A percentile compares a stretch with the other conserved stretches of the same genome.
Conservation (phyloP, 2,113 vertebrate genomes). For the Myiozetetes cayanensis region DNA sequence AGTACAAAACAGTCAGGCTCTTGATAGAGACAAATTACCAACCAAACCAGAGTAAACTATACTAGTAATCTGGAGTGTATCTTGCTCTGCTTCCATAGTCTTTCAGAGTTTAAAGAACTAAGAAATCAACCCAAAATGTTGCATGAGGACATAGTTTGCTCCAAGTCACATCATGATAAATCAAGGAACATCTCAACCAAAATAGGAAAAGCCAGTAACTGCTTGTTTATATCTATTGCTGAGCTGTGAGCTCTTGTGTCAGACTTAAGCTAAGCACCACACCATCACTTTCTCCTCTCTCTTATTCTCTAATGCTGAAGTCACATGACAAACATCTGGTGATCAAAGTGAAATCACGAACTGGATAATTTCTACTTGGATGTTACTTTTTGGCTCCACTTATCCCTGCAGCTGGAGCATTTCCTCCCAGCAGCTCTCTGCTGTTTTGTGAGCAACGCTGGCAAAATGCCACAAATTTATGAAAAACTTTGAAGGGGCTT, state of each 20-base stretch:
- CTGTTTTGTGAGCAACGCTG: not conserved
- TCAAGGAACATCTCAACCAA: not conserved
- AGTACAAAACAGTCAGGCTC: not conserved
- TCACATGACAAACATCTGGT: conserved; percentile 41
- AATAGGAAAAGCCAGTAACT: not conserved
- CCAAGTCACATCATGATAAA: not conserved
- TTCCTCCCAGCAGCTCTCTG: not conserved
- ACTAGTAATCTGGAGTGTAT: not conserved
- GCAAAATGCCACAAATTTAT: conserved; percentile 16
- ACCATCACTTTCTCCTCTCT: not conserved
- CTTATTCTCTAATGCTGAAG: not conserved
- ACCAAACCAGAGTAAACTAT: not conserved
- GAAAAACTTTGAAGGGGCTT: conserved; percentile 42
- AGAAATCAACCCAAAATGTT: not conserved
- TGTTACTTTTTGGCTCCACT: conserved; percentile 33
- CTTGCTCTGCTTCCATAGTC: not conserved
- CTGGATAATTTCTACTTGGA: conserved; percentile 43
- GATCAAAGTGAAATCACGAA: conserved; percentile 35
- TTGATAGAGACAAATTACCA: not conserved
- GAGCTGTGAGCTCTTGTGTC: not conserved
- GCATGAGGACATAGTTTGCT: not conserved
- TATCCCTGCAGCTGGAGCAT: conserved; percentile 33
- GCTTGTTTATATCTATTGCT: not conserved
- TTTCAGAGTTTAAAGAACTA: not conserved
- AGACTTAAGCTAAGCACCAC: not conserved